Percentiles rank a stretch among this genome's conserved stretches.
Evolutionary conservation across 1,140 invertebrate genomes (phyloP).

Genomic region (Pantala flavescens): DNA sequence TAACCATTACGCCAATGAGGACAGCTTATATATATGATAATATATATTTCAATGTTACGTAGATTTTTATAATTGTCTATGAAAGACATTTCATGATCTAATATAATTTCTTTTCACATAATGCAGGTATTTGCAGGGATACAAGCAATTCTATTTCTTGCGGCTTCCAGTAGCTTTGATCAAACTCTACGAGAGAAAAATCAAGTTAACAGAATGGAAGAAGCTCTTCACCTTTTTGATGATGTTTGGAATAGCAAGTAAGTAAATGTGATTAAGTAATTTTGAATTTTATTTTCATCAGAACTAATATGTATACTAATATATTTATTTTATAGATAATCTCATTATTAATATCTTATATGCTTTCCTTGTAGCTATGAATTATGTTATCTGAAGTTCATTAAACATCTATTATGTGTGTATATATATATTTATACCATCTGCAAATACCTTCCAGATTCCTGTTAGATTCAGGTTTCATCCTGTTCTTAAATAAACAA

Average conservation of each 20-base stretch:
- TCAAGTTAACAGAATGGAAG: constrained; percentile 54
- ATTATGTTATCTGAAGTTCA: too few relatives aligned
- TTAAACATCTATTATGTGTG: too few relatives aligned
- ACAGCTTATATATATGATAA: too few relatives aligned
- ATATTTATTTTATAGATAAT: constrained; percentile 13
- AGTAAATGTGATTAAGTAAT: constrained; percentile 18
- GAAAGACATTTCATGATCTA: too few relatives aligned
- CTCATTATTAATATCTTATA: neutral
- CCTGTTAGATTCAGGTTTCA: constrained; percentile 57
- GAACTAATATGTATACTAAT: too few relatives aligned
- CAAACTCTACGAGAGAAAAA: constrained; percentile 60
- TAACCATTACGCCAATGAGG: too few relatives aligned
- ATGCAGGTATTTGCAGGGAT: constrained; percentile 68
- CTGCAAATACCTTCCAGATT: constrained; percentile 39
- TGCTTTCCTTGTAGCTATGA: neutral
- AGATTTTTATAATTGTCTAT: too few relatives aligned
- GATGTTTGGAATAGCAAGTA: constrained; percentile 68
- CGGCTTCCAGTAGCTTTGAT: constrained; percentile 67
- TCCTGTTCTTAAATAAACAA: constrained; percentile 75
- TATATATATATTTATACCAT: too few relatives aligned
- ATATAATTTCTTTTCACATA: constrained; percentile 16
- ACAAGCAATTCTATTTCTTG: constrained; percentile 65
- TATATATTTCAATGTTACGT: too few relatives aligned
- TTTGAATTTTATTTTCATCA: constrained; percentile 4
- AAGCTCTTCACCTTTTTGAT: constrained; percentile 58